Conservation (phyloP, 1,140 invertebrate genomes). For the Uloborus diversus region DNA sequence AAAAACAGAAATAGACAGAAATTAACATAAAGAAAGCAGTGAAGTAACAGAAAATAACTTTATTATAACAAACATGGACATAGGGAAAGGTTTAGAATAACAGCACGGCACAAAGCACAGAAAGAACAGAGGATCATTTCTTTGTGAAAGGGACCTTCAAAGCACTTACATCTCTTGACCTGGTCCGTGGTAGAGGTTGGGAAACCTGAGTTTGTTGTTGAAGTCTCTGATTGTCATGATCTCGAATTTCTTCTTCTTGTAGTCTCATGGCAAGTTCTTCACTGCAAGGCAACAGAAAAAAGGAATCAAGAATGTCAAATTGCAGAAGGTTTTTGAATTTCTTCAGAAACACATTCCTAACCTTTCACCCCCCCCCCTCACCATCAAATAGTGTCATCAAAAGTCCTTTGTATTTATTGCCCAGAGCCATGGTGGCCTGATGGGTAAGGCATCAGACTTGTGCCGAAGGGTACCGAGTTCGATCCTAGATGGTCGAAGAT, state of each 20-base stretch:
- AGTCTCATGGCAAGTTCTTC: constrained; percentile 66
- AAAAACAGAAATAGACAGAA: too few species aligned
- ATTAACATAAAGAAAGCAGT: not conserved
- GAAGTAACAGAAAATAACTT: not conserved
- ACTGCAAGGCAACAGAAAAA: constrained; percentile 59
- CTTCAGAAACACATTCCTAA: not conserved
- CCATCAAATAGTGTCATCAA: not conserved
- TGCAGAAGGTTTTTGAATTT: not conserved
- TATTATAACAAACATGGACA: not conserved
- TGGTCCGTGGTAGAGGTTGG: not conserved
- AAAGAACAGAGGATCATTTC: not conserved
- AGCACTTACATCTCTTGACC: constrained; percentile 31
- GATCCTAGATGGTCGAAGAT: too few species aligned
- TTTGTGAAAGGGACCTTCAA: not conserved
- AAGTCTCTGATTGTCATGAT: constrained; percentile 3
- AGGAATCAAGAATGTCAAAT: not conserved
- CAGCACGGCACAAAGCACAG: not conserved
- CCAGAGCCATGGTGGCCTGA: not conserved
- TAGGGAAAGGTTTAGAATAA: not conserved
- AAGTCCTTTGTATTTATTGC: not conserved
- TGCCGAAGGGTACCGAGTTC: too few species aligned
- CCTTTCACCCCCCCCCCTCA: not conserved
- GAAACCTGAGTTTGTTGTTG: not conserved
- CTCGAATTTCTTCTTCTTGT: constrained; percentile 65
- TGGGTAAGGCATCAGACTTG: not conserved